Base-by-base conservation (phyloP, 2,888 invertebrate genomes). In the Pseudanteris insignis region DNA sequence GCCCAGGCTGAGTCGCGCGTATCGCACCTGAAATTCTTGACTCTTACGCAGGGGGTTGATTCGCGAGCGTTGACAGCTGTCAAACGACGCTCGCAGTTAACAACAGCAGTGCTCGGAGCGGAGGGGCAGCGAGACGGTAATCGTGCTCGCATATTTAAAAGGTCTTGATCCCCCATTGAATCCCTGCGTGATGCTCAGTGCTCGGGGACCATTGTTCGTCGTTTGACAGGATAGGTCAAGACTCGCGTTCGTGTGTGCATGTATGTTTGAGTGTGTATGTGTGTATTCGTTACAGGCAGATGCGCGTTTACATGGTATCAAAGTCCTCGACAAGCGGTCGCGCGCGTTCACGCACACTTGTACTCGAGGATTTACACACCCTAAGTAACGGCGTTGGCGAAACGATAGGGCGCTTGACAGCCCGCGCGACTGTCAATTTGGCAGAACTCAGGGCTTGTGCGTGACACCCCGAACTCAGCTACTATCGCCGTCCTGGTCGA, bases 221-320 rank as follows among this genome's bases (percentile, higher is more conserved):
- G 51, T 41, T 43, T 30, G 48, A 50, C 50, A 50, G 58, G 50
- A 46, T 58, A 58, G 58, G 58, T 58, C 58, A 58, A 58, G 58
- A 58, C 58, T 58, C 51, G 58, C 37, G 46, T 51, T 38, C 26
- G 44, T 53, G 53, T 53, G 44, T 14, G 43, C n/a, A n/a, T n/a
- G n/a, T n/a, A n/a, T n/a, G n/a, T n/a, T n/a, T n/a, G n/a, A n/a
- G n/a, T n/a, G n/a, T n/a, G n/a, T n/a, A n/a, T n/a, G n/a, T n/a
- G n/a, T n/a, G n/a, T n/a, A n/a, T n/a, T n/a, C n/a, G n/a, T 47
- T 28, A 8, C 50, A 43, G 41, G 44, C 58, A 50, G 44, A 43
- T 48, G 48, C 48, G 41, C 47, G 48, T 36, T 37, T 18, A 13
- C 40, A 33, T 8, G 9, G 34, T 11, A 36, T 18, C 36, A 24